These are phyloP conservation scores for Buathra laborator DNA, from an alignment of 2,888 invertebrate species.

Conservation along the genomic window DNA sequence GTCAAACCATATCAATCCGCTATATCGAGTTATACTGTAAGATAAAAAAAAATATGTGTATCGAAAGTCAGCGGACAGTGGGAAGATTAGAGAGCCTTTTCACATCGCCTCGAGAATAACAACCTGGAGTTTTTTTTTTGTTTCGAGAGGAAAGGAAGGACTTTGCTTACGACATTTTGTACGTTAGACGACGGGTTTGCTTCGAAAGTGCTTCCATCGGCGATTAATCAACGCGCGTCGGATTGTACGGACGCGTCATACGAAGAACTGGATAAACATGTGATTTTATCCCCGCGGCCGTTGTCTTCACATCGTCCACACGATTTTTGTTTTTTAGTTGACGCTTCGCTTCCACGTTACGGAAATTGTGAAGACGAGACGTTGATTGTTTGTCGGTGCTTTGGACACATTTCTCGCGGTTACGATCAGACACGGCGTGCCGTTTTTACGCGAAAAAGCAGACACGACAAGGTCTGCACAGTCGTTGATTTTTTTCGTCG, in stretches of 20 bases:
- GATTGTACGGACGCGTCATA: constrained; percentile 39
- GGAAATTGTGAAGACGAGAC: constrained; percentile 1
- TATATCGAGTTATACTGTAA: background rate
- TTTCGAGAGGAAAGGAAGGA: constrained; percentile 12
- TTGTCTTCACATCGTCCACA: constrained; percentile 9
- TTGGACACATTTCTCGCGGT: constrained; percentile 26
- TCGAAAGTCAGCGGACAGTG: constrained; percentile 19
- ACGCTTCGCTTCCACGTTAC: constrained; percentile 6
- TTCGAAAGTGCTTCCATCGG: constrained; percentile 26
- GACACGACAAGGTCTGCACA: constrained; percentile 48
- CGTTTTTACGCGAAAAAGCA: constrained; percentile 16
- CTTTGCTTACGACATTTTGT: constrained; percentile 40
- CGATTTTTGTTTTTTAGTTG: background rate
- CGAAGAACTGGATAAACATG: constrained; percentile 9
- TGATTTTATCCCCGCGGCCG: constrained; percentile 1
- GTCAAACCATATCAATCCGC: background rate
- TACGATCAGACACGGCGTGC: constrained; percentile 4
- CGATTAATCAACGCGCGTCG: constrained; percentile 27
- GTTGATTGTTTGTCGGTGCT: constrained; percentile 44
- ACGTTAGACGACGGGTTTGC: constrained; percentile 30
- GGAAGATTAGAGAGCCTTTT: constrained; percentile 14
- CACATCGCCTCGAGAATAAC: constrained; percentile 26
- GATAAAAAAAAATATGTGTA: background rate
- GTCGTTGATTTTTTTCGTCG: constrained; percentile 45
- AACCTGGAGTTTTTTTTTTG: constrained; percentile 22